Evolutionary conservation across 2,797 vertebrate genomes (phyloP).

Genomic region (Microchirus variegatus): DNA sequence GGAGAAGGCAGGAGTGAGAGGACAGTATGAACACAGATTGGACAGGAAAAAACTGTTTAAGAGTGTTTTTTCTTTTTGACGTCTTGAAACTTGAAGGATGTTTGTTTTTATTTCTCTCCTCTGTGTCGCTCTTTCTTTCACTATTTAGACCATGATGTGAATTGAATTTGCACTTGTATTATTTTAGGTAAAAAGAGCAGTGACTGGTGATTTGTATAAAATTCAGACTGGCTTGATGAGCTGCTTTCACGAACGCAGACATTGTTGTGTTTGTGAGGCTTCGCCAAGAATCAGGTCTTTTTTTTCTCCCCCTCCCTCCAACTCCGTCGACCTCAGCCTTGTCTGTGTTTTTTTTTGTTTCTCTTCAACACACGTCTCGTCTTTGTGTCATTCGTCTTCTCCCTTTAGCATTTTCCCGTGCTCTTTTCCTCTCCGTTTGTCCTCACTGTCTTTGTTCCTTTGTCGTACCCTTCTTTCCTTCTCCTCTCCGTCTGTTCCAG

Average conservation of each 20-base stretch:
- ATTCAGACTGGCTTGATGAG: slow-evolving; percentile 66
- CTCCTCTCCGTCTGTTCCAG: background rate
- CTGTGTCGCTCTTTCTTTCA: slow-evolving; percentile 13
- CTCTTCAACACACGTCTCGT: background rate
- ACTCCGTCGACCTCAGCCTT: slow-evolving; percentile 29
- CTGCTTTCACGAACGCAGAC: slow-evolving; percentile 64
- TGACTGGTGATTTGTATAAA: slow-evolving; percentile 70
- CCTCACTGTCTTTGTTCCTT: background rate
- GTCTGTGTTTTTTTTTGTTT: slow-evolving; percentile 1
- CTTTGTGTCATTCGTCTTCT: slow-evolving; percentile 17
- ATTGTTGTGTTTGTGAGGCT: slow-evolving; percentile 40
- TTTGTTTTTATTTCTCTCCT: slow-evolving; percentile 36
- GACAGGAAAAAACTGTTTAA: slow-evolving; percentile 37
- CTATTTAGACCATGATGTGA: slow-evolving; percentile 36
- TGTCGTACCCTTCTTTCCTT: background rate
- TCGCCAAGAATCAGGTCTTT: slow-evolving; percentile 61
- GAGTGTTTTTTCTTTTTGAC: slow-evolving; percentile 43
- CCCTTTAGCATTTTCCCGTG: background rate
- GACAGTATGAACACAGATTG: slow-evolving; percentile 57
- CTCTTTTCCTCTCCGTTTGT: background rate
- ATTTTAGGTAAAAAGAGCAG: slow-evolving; percentile 60
- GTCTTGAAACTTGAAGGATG: slow-evolving; percentile 32
- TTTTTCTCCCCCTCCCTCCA: slow-evolving; percentile 30
- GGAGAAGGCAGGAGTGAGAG: slow-evolving; percentile 29
- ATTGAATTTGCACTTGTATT: slow-evolving; percentile 62